Base-by-base conservation (phyloP, 2,113 vertebrate genomes). In the Ciconia boyciana region DNA sequence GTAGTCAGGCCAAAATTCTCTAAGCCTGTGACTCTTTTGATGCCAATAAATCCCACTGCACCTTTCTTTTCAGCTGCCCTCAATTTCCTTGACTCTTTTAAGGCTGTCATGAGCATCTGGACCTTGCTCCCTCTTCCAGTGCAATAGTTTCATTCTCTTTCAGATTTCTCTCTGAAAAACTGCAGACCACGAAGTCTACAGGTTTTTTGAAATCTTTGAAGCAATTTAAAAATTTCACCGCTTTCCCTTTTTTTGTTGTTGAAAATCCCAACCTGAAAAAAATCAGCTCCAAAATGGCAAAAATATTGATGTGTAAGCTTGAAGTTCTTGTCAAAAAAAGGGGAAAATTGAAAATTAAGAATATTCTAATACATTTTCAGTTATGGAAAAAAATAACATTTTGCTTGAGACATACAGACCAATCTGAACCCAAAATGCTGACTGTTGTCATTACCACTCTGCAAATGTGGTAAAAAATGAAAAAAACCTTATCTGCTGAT, bases 81-180 rank as follows among this genome's bases (percentile, higher is more conserved):
- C 81, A 93, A 96, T 95, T 96, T 97, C 89, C 91, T 87, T 85
- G 28, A 74, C 60, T 96, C 87, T 89, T 88, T 96, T 85, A 95
- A 94, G 93, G 84, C 58, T 91, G 57, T 93, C 78, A 16, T 29
- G 54, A 92, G 77, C 87, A 91, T 80, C 84, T 95, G 81, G 94
- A 83, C 61, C 72, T 84, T 66, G 61, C 58, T 94, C 54, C n/a
- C 51, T 76, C 60, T 89, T 87, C 69, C n/a, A 94, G 5, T 62
- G 81, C 57, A 84, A 58, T 87, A 70, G 89, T 92, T 87, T 71
- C 77, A 61, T 83, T 87, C 65, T 84, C 51, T 84, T 78, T 75
- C 28, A 84, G 76, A 81, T 81, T 92, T 41, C 28, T 60, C 16
- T 36, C 74, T 54, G 60, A 65, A 96, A 94, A 96, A 55, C 77